phyloP scores from a whole-genome alignment of 2,888 invertebrate genomes.

The Seira ritae region DNA sequence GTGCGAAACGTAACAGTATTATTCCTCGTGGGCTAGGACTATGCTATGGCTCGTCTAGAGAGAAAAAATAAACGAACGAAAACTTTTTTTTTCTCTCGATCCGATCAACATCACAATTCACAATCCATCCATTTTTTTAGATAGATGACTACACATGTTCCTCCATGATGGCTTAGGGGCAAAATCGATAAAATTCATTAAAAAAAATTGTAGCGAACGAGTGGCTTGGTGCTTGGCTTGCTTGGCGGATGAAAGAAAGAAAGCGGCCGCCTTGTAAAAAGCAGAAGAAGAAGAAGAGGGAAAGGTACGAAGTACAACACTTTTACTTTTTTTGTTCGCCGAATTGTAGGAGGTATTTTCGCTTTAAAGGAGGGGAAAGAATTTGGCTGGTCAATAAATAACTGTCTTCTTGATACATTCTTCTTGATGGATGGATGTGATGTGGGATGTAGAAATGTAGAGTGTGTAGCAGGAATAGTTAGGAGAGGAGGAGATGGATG shows the following conservation, averaged over 20 bases:
- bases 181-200: conserved; percentile 66
- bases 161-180: conserved; percentile 41
- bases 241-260: conserved; percentile 12
- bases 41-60: no score
- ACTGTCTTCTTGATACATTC: conserved; percentile 50
- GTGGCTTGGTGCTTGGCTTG: no score
- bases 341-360: conserved; percentile 24
- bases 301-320: neutral
- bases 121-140: neutral
- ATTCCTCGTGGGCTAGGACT: no score
- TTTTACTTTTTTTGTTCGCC: conserved; percentile 14
- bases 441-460: no score
- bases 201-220: conserved; percentile 17
- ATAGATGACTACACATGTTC: conserved; percentile 21
- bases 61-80: no score
- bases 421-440: conserved; percentile 15
- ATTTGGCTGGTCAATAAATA: conserved; percentile 60
- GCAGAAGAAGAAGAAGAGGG: conserved; percentile 9
- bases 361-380: neutral
- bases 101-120: no score
- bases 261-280: conserved; percentile 9
- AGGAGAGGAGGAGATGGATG: conserved; percentile 18
- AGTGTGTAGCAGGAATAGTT: conserved; percentile 26
- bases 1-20: no score
- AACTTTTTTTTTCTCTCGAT: neutral